These are phyloP conservation scores for Panagrolaimus sp. DNA, from an alignment of 1,140 invertebrate genomes.

Conservation along the genomic window DNA sequence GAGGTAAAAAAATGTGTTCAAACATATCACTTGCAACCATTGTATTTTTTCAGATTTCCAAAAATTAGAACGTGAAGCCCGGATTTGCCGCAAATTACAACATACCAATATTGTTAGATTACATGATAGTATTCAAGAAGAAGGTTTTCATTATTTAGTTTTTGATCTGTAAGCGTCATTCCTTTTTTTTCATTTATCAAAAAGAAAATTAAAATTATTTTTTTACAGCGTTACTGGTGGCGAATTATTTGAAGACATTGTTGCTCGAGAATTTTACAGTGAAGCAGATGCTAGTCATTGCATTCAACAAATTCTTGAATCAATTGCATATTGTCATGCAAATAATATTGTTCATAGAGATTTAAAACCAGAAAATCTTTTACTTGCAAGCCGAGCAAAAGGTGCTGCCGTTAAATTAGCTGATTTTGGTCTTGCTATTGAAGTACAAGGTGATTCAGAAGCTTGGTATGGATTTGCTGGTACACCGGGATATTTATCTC, in stretches of 20 bases:
- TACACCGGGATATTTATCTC: constrained; percentile 95
- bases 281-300: constrained; percentile 97
- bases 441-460: constrained; percentile 95
- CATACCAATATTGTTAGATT: constrained; percentile 88
- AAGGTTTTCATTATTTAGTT: constrained; percentile 97
- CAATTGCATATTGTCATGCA: constrained; percentile 96
- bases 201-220: background rate
- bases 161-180: constrained; percentile 86
- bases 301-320: constrained; percentile 99
- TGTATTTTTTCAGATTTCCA: constrained; percentile 78
- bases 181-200: constrained; percentile 1
- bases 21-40: constrained; percentile 5
- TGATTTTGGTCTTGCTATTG: constrained; percentile 92
- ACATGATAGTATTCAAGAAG: constrained; percentile 99
- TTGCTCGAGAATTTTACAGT: constrained; percentile 99
- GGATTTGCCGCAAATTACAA: constrained; percentile 79
- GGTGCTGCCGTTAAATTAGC: constrained; percentile 98
- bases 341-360: constrained; percentile 91
- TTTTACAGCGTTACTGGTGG: constrained; percentile 86
- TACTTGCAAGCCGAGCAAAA: constrained; percentile 97
- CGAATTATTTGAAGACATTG: constrained; percentile 99
- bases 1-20: constrained; percentile 64
- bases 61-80: constrained; percentile 87
- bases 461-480: constrained; percentile 99
- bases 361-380: constrained; percentile 89